phyloP scores from a whole-genome alignment of 2,797 vertebrate species.

The Dicrostonyx torquatus region DNA sequence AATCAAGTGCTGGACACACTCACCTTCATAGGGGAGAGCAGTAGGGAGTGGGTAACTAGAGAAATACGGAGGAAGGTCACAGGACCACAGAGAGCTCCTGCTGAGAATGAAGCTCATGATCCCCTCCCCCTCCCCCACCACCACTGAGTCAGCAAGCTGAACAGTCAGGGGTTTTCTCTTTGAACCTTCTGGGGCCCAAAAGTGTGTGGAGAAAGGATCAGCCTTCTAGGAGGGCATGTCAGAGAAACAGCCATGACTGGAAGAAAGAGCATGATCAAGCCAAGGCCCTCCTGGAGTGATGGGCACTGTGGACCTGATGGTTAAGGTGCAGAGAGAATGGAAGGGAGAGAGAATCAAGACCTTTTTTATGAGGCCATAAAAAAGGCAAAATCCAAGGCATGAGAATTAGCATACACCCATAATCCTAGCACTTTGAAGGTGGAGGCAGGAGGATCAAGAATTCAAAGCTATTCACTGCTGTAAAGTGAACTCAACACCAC shows the following conservation, averaged over 20 bases:
- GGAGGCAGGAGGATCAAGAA: not conserved
- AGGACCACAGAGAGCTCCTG: not conserved
- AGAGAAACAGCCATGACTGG: not conserved
- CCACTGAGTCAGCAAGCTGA: not conserved
- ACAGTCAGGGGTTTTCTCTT: not conserved
- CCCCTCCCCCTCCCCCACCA: no score
- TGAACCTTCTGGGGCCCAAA: not conserved
- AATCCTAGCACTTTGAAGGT: not conserved
- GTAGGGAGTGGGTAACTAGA: fast-evolving
- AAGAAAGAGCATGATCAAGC: not conserved
- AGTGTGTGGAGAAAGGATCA: no score
- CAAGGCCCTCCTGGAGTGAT: not conserved
- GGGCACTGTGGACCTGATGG: not conserved
- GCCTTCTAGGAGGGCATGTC: not conserved
- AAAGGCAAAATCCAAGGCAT: not conserved
- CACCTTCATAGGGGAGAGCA: not conserved
- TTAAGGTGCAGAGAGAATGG: not conserved
- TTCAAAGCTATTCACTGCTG: not conserved
- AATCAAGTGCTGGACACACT: not conserved
- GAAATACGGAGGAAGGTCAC: not conserved
- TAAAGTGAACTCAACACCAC: not conserved
- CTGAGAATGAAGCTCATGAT: not conserved
- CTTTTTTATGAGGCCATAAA: not conserved
- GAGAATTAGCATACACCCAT: not conserved
- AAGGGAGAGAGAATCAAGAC: not conserved